A percentile compares a stretch with the other conserved stretches of the same genome.
Conservation (phyloP, 2,888 invertebrate species). For the Myopa tessellatipennis region DNA sequence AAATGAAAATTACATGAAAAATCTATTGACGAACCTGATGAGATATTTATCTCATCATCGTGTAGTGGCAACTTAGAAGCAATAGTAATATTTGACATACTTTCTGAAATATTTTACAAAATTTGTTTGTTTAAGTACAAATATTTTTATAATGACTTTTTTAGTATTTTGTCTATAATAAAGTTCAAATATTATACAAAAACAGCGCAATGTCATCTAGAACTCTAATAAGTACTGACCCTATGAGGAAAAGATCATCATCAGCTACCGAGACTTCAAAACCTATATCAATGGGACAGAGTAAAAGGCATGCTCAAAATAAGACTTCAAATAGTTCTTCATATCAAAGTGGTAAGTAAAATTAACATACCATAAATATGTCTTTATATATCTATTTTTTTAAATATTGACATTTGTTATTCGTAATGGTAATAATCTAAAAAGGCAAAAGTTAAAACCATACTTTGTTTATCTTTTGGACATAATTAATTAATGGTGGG, state of each 20-base stretch:
- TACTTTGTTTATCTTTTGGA: not conserved
- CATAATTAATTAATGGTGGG: not conserved
- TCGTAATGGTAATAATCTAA: not conserved
- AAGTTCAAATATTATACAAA: too few species aligned
- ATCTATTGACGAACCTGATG: too few species aligned
- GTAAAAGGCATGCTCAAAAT: conserved; percentile 70
- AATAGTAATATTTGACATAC: too few species aligned
- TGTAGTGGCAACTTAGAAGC: too few species aligned
- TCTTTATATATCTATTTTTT: not conserved
- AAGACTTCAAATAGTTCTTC: conserved; percentile 63
- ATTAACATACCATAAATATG: not conserved
- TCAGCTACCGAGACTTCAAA: conserved; percentile 80
- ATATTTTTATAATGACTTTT: too few species aligned
- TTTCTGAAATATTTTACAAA: too few species aligned
- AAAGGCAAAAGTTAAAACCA: not conserved
- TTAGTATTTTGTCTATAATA: too few species aligned
- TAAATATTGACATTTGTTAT: not conserved
- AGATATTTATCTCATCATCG: too few species aligned
- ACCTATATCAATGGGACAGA: conserved; percentile 72
- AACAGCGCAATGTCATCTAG: conserved; percentile 60
- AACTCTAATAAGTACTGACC: conserved; percentile 73
- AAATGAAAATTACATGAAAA: too few species aligned
- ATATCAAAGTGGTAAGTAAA: conserved; percentile 67
- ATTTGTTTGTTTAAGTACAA: too few species aligned
- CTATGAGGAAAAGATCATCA: conserved; percentile 76